Conservation (phyloP, 92 coral and sea anemone species). For the Blastomussa wellsi region DNA sequence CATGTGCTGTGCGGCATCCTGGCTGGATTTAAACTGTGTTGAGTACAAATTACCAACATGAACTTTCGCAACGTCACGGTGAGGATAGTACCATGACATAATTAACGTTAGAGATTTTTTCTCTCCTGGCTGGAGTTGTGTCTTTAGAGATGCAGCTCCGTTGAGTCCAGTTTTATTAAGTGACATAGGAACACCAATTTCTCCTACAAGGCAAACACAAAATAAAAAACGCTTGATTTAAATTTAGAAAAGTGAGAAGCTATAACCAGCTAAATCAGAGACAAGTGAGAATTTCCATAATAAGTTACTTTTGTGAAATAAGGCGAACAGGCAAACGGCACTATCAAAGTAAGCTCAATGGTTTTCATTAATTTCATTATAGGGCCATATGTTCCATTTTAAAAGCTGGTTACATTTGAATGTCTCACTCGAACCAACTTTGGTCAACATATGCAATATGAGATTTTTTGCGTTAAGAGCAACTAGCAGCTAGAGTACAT, state of each 20-base stretch:
- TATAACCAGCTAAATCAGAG: background rate
- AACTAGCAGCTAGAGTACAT: background rate
- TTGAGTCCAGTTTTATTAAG: constrained; percentile 58
- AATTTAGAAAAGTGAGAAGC: background rate
- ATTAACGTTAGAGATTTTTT: constrained; percentile 78
- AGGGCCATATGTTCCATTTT: background rate
- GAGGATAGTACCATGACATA: constrained; percentile 85
- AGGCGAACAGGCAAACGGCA: too few species aligned
- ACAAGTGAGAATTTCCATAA: background rate
- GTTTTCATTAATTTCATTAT: too few species aligned
- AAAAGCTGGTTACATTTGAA: background rate
- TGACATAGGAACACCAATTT: constrained; percentile 42
- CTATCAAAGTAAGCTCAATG: too few species aligned
- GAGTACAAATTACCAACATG: constrained; percentile 78
- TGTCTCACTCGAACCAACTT: background rate
- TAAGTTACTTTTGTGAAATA: background rate
- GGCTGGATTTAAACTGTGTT: constrained; percentile 71
- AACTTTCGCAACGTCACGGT: constrained; percentile 77
- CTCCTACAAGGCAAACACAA: constrained; percentile 35
- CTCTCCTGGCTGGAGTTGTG: constrained; percentile 73
- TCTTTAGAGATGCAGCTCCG: constrained; percentile 70
- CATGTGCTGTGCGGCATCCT: constrained; percentile 77
- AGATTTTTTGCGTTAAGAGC: too few species aligned
- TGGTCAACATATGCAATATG: too few species aligned
- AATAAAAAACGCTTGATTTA: background rate